Percentiles rank a stretch among this genome's conserved stretches.
These are phyloP conservation scores for Noturus placidus DNA, from an alignment of 2,113 vertebrate genomes.

Conservation along the genomic window DNA sequence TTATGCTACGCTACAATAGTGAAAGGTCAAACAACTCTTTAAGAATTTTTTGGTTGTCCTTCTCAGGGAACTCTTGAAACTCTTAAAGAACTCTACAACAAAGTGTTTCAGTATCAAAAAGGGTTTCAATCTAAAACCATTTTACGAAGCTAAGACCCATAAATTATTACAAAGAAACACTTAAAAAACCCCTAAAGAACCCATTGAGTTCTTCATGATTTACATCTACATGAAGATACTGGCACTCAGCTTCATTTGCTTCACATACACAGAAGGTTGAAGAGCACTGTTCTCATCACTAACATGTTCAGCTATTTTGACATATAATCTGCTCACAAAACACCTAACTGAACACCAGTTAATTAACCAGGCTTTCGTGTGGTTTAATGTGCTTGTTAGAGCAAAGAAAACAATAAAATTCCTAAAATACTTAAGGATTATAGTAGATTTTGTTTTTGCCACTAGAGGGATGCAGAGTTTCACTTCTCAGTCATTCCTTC, in stretches of 20 bases:
- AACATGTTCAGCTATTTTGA: background rate
- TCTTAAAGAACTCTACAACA: background rate
- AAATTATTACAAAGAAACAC: background rate
- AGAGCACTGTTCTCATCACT: background rate
- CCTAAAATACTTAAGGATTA: background rate
- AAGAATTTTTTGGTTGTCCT: background rate
- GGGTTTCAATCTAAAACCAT: background rate
- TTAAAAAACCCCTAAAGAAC: background rate
- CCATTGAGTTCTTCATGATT: background rate
- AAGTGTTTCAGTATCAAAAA: background rate
- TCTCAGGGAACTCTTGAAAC: background rate
- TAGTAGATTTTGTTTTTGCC: background rate
- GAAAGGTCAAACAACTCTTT: background rate
- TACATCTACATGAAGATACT: background rate
- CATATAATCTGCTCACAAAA: background rate
- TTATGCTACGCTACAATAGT: background rate
- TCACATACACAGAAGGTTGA: background rate
- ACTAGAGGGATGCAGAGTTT: background rate
- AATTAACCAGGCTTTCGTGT: background rate
- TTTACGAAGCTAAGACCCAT: background rate
- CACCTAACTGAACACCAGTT: background rate
- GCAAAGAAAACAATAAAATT: background rate
- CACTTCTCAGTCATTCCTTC: background rate
- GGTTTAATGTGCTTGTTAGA: background rate
- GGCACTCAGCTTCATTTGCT: background rate